These are phyloP conservation scores for Entomobrya multifasciata DNA, from an alignment of 2,888 invertebrate species.

Conservation along the genomic window DNA sequence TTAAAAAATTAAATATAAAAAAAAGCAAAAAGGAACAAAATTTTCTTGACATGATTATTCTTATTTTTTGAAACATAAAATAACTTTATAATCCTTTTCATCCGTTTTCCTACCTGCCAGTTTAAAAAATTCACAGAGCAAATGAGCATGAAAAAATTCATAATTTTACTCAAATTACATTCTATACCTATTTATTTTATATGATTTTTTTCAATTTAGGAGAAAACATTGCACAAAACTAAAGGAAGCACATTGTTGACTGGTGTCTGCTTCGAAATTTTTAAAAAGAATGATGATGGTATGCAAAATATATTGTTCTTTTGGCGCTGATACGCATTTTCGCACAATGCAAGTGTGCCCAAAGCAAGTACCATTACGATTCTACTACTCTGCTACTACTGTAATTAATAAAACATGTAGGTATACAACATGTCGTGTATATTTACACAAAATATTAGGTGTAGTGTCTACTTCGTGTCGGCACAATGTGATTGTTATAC, in stretches of 20 bases:
- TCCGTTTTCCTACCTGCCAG: slow-evolving; percentile 37
- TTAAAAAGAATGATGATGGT: too few relatives aligned
- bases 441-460: neutral
- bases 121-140: neutral
- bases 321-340: too few relatives aligned
- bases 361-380: neutral
- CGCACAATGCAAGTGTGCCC: neutral
- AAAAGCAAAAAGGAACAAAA: neutral
- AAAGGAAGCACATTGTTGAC: too few relatives aligned
- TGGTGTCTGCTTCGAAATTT: too few relatives aligned
- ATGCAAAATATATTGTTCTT: too few relatives aligned
- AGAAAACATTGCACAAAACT: neutral
- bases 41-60: too few relatives aligned
- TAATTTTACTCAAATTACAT: too few relatives aligned
- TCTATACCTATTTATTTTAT: neutral
- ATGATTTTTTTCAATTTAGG: too few relatives aligned
- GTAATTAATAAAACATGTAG: neutral
- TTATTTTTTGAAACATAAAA: slow-evolving; percentile 3
- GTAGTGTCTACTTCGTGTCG: neutral
- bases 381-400: too few relatives aligned
- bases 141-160: slow-evolving; percentile 49
- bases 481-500: neutral
- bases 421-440: neutral
- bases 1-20: neutral
- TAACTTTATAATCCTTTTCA: neutral